Base-by-base conservation (phyloP, 2,113 vertebrate genomes). In the Argyrosomus japonicus region DNA sequence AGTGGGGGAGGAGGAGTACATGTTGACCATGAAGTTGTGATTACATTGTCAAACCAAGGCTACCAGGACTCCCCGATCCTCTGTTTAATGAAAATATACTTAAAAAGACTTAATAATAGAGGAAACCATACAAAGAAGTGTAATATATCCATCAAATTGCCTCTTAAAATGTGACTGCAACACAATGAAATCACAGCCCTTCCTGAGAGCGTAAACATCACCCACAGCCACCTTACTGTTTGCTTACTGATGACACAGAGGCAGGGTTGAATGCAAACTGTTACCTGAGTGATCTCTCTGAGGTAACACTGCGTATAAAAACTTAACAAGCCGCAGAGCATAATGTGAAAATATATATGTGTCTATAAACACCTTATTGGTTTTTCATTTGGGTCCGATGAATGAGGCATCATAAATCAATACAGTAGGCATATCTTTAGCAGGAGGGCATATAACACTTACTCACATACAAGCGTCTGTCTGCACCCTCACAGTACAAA, bases 321-420 rank as follows among this genome's bases (percentile, higher is more conserved):
- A 72, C 21, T 3, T 87, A 85, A 91, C 57, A 25, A 90, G 89
- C 86, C 79, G 40, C 51, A 0, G 51, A 71, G 82, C 83, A 73
- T 87, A 71, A 81, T 54, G 75, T 56, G 50, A 56, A 77, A 71
- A 87, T 88, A 83, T 87, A 83, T 82, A 77, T 67, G 65, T 76
- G 64, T 89, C 76, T 77, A 86, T 91, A 88, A 90, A 92, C 70
- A 65, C 85, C 83, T 88, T 85, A 84, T 88, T 87, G 81, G 79
- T 78, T 90, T 91, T 92, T 87, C 88, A 91, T 88, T 91, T 85
- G 64, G 77, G 70, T 77, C 36, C 25, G 21, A 87, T 79, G 74
- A 86, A 81, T 71, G 71, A 50, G 15, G 79, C 63, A 75, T 25
- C 45, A 45, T 81, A 71, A 89, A 85, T 89, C 83, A 69, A 62